Conservation (phyloP, 2,888 invertebrate species). For the Strigamia transsilvanica region DNA sequence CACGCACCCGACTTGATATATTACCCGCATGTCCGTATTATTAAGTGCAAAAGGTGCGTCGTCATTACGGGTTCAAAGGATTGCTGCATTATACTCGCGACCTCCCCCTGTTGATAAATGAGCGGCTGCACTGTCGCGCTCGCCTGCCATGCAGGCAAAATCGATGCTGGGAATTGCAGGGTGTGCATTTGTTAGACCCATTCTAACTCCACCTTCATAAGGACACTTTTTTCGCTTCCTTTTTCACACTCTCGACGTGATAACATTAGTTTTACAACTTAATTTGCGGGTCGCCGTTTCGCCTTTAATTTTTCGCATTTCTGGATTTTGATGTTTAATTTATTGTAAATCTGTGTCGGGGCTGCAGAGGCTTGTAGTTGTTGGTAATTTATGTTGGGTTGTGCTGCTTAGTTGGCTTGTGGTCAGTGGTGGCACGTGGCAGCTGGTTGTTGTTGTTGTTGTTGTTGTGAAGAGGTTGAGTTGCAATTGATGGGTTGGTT, state of each 20-base stretch:
- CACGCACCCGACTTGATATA: constrained; percentile 28
- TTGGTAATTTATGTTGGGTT: not conserved
- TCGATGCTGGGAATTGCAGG: constrained; percentile 44
- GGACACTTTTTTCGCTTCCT: not conserved
- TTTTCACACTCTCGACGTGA: not conserved
- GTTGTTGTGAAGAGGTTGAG: constrained; percentile 43
- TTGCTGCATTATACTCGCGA: constrained; percentile 31
- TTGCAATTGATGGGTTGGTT: constrained; percentile 30
- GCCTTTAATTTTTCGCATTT: not conserved
- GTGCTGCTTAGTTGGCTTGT: not conserved
- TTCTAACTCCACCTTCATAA: constrained; percentile 25
- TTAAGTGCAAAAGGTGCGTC: constrained; percentile 49
- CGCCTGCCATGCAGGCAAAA: constrained; percentile 49
- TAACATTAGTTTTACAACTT: constrained; percentile 9
- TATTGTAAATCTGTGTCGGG: not conserved
- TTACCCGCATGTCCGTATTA: constrained; percentile 44
- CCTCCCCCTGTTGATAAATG: constrained; percentile 23
- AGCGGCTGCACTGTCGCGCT: constrained; percentile 49
- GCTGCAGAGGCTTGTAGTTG: not conserved
- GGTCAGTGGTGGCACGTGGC: constrained; percentile 22
- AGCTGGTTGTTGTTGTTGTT: constrained; percentile 31
- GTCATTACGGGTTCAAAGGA: constrained; percentile 49
- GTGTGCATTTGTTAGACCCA: constrained; percentile 18
- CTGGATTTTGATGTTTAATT: not conserved
- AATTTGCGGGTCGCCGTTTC: not conserved